Conservation (phyloP, 1,140 invertebrate species). For the Bicyclus anynana region DNA sequence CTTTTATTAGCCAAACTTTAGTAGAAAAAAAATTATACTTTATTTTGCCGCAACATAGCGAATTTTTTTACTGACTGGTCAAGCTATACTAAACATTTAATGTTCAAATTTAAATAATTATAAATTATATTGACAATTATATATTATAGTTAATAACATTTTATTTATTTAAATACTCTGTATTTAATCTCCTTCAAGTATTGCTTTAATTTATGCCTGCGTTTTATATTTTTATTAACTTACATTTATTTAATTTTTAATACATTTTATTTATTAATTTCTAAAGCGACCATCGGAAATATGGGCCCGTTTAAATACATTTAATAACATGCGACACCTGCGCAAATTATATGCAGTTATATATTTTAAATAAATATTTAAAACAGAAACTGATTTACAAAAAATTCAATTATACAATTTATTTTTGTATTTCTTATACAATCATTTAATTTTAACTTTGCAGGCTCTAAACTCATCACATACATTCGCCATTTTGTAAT, state of each 20-base stretch:
- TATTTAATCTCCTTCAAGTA: conserved; percentile 18
- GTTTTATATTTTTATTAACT: neutral
- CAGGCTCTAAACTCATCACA: neutral
- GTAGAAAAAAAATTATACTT: no score
- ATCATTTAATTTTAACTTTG: neutral
- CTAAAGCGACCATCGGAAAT: neutral
- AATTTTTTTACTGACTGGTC: neutral
- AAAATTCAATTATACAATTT: no score
- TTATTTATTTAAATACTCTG: neutral
- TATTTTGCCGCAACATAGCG: no score
- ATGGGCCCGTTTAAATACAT: neutral
- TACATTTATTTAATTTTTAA: no score
- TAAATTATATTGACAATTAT: conserved; percentile 13
- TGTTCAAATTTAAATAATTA: conserved; percentile 2
- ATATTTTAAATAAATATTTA: neutral
- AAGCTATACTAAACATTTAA: neutral
- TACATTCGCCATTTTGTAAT: conserved; percentile 25
- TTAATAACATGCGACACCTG: neutral
- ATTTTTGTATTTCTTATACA: neutral
- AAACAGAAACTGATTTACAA: neutral
- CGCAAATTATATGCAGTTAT: neutral
- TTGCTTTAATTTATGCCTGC: conserved; percentile 17
- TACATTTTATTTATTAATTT: no score
- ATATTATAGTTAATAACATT: conserved; percentile 4
- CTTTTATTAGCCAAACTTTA: no score